Base-by-base conservation (phyloP, 2,113 vertebrate genomes). In the Saguinus imperator region DNA sequence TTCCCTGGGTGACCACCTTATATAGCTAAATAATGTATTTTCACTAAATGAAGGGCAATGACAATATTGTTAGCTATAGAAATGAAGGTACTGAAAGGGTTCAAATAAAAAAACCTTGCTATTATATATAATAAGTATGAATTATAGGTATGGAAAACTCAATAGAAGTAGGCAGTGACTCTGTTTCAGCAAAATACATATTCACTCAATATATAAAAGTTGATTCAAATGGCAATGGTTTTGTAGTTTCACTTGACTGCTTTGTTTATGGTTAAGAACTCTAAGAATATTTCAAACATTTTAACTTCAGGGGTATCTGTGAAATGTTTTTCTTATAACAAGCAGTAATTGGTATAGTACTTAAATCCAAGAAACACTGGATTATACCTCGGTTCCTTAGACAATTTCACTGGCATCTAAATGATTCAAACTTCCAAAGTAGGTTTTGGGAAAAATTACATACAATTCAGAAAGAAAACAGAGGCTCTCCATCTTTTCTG, bases 101-200 rank as follows among this genome's bases (percentile, higher is more conserved):
- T 79, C n/a, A 96, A 88, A 96, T 48, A n/a, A 80, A 43, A 88
- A 94, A 96, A 77, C 55, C 58, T 79, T 92, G 89, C 52, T 88
- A 80, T 84, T 93, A 87, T n/a, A 58, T 32, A 29, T 64, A 58
- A 9, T 5, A 92, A 9, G 25, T 85, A 80, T 37, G n/a, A 89
- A 76, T 27, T 61, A 48, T 35, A 80, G 40, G 16, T 55, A 77
- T 61, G 25, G 91, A 87, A 95, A 94, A 68, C n/a, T 76, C 68
- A 94, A 77, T 37, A 91, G n/a, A 92, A 95, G 23, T n/a, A 79
- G 35, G 73, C 37, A 95, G 37, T 83, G n/a, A 91, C 52, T 94
- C 43, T 94, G 21, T 90, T 95, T 91, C 70, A 91, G 57, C 40
- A 95, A 96, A 87, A 83, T 64, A 57, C 58, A 6, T 17, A 91